Evolutionary conservation across 2,888 invertebrate species (phyloP).

Genomic region (Cantharis lateralis): DNA sequence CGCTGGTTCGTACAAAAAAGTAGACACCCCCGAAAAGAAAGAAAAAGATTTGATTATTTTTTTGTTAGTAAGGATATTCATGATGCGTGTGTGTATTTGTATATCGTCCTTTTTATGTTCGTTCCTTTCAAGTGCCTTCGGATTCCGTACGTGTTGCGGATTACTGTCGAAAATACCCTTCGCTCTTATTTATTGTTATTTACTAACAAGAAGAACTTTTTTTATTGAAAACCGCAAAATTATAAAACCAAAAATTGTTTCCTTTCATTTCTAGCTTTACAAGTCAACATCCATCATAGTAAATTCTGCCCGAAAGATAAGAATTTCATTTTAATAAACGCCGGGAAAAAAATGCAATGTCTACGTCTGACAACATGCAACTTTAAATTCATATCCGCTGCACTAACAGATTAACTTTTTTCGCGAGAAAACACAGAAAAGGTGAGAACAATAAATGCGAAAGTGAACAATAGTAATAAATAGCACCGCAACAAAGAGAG

Average conservation of each 20-base stretch:
- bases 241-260: not conserved
- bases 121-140: conserved; percentile 15
- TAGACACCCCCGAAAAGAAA: conserved; percentile 33
- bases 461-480: not conserved
- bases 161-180: conserved; percentile 10
- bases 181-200: not conserved
- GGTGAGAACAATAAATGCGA: not conserved
- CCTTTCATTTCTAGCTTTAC: not conserved
- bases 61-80: conserved; percentile 30
- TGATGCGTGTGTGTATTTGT: conserved; percentile 34
- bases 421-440: not conserved
- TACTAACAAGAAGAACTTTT: not conserved
- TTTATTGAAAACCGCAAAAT: not conserved
- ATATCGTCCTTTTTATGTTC: conserved; percentile 37
- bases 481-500: too few species aligned
- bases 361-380: not conserved
- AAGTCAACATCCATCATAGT: not conserved
- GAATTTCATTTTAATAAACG: not conserved
- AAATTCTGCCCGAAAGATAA: not conserved
- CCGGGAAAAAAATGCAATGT: not conserved
- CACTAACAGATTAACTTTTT: not conserved
- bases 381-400: not conserved
- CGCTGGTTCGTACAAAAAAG: conserved; percentile 40
- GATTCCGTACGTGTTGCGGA: conserved; percentile 20
- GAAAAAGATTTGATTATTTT: conserved; percentile 40